Evolutionary conservation across 2,797 vertebrate genomes (phyloP).

Genomic region (Tokudaia muenninki): DNA sequence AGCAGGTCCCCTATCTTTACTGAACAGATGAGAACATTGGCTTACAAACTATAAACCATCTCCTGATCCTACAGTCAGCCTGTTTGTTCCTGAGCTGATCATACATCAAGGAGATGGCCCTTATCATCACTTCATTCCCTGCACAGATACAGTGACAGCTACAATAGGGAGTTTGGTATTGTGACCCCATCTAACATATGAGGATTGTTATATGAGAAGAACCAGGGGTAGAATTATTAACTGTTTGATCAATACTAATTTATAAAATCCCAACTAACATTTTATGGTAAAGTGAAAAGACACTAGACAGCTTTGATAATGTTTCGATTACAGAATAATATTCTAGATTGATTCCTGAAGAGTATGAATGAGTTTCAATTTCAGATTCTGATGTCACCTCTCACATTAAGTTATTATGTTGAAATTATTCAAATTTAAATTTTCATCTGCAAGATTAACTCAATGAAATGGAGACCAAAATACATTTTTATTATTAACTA

Average conservation of each 20-base stretch:
- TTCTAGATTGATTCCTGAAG: conserved; percentile 3
- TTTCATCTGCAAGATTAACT: conserved; percentile 28
- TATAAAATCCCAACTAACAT: not conserved
- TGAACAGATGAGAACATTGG: not conserved
- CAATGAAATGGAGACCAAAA: conserved; percentile 19
- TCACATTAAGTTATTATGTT: not conserved
- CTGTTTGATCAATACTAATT: not conserved
- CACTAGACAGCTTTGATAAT: not conserved
- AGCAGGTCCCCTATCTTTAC: not conserved
- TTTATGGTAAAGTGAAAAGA: not conserved
- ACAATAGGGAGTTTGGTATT: not conserved
- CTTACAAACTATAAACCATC: not conserved
- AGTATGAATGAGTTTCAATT: conserved; percentile 49
- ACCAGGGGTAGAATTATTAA: not conserved
- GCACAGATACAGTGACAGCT: not conserved
- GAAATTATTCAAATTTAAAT: not conserved
- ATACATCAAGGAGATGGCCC: not conserved
- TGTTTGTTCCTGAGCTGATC: not conserved
- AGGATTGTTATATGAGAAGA: not conserved
- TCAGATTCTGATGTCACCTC: conserved; percentile 47
- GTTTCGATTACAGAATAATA: not conserved
- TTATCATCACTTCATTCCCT: not conserved
- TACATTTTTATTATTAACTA: conserved; percentile 52
- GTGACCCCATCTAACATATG: not conserved
- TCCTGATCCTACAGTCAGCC: not conserved